phyloP scores from a whole-genome alignment of 2,113 vertebrate genomes.

The Muntiacus muntjak region DNA sequence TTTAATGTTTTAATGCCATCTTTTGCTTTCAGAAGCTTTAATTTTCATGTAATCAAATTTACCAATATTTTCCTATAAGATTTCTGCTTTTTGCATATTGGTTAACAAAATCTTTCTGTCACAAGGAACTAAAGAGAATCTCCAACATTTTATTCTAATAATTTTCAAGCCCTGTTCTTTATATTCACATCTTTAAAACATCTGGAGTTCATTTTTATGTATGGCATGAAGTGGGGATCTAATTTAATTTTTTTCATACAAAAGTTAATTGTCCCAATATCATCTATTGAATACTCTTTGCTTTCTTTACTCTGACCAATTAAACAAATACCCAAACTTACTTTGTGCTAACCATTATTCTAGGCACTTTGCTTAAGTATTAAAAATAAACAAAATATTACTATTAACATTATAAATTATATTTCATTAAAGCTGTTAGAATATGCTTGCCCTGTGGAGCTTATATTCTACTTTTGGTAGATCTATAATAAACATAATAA shows the following conservation, averaged over 20 bases:
- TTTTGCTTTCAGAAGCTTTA: conserved; percentile 7
- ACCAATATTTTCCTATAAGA: background rate
- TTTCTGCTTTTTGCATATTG: background rate
- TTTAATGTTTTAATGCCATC: background rate
- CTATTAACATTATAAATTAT: background rate
- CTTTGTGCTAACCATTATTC: background rate
- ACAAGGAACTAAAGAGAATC: background rate
- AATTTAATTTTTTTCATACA: background rate
- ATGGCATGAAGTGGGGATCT: background rate
- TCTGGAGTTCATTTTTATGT: background rate
- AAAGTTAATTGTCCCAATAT: background rate
- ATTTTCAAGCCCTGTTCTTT: background rate
- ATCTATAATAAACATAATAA: background rate
- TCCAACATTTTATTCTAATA: background rate
- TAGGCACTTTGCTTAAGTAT: background rate
- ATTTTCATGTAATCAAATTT: conserved; percentile 19
- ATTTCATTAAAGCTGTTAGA: background rate
- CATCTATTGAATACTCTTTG: background rate
- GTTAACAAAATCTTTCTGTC: background rate
- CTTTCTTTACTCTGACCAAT: background rate
- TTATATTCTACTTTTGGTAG: background rate
- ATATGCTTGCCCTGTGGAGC: background rate
- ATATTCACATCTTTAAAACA: background rate
- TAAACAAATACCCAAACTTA: background rate
- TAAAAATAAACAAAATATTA: background rate